Base-by-base conservation (phyloP, 2,888 invertebrate species). In the Acronicta alni region DNA sequence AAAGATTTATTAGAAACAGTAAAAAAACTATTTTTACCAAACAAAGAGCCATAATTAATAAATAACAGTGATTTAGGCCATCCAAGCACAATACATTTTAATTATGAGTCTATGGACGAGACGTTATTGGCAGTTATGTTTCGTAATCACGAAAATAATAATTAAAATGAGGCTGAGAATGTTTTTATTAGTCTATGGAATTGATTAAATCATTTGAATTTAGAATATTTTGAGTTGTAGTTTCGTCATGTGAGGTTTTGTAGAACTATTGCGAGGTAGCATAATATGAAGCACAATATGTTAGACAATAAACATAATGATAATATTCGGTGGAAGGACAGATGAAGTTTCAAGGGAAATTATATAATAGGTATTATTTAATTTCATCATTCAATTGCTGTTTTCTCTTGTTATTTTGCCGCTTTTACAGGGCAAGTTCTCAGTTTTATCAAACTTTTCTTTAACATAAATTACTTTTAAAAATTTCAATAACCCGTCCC, bases 71-170 rank as follows among this genome's bases (percentile, higher is more conserved):
- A 64, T 43, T 43, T 30, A 45, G 57, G 39, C 44, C 41, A 45
- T 51, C 30, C n/a, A 43, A 49, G 35, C 43, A 35, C 44, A 39
- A 57, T 58, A 46, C 17, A 57, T 46, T 69, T 61, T 54, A 38
- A 64, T 67, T 58, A 51, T 47, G n/a, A 55, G 38, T 30, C 26
- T 41, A 14, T 47, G 8, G 20, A 20, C 12, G 26, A 47, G 35
- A 26, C 9, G 6, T 9, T n/a, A 39, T 30, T 46, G 18, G 37
- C 38, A 26, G 18, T 45, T 18, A 44, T 45, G n/a, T 32, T 38
- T 16, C 10, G 37, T 23, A 48, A 23, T 38, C 16, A 48, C 14
- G 15, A 38, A 48, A 7, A 12, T 1, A 7, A 12, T 1, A 48
- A 39, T 44, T 37, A 0, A 37, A 53, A 23, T 5, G 23, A 23